phyloP scores from a whole-genome alignment of 2,113 vertebrate genomes.

The Pycnonotus jocosus region DNA sequence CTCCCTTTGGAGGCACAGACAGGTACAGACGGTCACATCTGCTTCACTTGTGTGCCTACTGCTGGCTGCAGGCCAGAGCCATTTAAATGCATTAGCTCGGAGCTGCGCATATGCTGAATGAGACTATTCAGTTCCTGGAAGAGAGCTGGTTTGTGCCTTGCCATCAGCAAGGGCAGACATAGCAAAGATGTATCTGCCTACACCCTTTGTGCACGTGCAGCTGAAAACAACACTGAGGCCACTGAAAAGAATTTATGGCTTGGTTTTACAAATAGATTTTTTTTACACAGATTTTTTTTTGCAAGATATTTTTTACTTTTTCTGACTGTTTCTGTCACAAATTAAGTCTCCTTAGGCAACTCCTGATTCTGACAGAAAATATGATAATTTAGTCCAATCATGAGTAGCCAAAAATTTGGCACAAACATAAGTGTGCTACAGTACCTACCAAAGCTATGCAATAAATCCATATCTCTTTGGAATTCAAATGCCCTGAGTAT shows the following conservation, averaged over 20 bases:
- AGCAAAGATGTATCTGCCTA: neutral
- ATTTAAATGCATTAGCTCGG: neutral
- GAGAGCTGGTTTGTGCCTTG: neutral
- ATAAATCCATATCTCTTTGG: neutral
- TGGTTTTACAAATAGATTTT: neutral
- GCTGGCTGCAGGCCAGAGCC: neutral
- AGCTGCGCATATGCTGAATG: neutral
- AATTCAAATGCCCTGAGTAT: neutral
- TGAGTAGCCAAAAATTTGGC: neutral
- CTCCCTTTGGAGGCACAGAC: neutral
- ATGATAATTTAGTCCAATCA: neutral
- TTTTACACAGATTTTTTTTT: neutral
- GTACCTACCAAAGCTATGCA: neutral
- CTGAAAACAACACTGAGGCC: neutral
- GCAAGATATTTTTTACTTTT: neutral
- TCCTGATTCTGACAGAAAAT: neutral
- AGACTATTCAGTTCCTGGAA: neutral
- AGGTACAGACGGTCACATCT: neutral
- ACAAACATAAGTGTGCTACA: neutral
- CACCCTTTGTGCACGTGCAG: neutral
- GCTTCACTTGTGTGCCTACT: neutral
- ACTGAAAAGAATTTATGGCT: neutral
- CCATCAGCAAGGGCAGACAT: neutral
- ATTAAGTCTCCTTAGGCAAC: neutral
- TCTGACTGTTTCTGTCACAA: neutral